phyloP scores from a whole-genome alignment of 2,113 vertebrate genomes.

The Tupaia chinensis region DNA sequence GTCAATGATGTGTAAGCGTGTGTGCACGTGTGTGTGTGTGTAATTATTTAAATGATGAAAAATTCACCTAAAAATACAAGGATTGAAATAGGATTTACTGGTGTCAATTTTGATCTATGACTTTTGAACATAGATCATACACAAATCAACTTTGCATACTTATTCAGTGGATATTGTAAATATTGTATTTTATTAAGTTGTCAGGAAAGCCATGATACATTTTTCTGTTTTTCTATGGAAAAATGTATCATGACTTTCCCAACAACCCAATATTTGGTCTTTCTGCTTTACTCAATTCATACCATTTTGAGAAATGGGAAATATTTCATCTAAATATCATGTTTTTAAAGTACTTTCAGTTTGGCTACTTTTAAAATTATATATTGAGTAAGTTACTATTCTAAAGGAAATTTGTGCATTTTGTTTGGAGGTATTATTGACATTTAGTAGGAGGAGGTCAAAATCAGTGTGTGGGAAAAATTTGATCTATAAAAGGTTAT shows the following conservation, averaged over 20 bases:
- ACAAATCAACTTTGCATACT: not conserved
- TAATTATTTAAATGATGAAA: conserved; percentile 14
- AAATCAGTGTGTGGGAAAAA: not conserved
- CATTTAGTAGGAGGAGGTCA: conserved; percentile 16
- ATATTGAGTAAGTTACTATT: conserved; percentile 35
- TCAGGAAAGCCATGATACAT: too few species aligned
- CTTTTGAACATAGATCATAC: not conserved
- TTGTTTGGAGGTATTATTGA: not conserved
- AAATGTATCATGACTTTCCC: too few species aligned
- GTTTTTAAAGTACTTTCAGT: conserved; percentile 11
- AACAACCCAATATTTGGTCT: not conserved
- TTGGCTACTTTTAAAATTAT: conserved; percentile 18
- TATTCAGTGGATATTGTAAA: conserved; percentile 24
- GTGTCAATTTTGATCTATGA: not conserved
- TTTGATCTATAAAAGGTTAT: not conserved
- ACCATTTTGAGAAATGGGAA: not conserved
- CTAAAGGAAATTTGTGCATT: not conserved
- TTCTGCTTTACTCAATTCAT: not conserved
- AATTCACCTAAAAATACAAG: conserved; percentile 12
- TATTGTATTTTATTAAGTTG: not conserved
- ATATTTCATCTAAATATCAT: not conserved
- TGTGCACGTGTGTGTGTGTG: too few species aligned
- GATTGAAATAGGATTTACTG: not conserved
- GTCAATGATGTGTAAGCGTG: not conserved
- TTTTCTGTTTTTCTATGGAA: too few species aligned